Evolutionary conservation across 2,797 vertebrate genomes (phyloP).

Genomic region (Muraenolepis orangiensis): DNA sequence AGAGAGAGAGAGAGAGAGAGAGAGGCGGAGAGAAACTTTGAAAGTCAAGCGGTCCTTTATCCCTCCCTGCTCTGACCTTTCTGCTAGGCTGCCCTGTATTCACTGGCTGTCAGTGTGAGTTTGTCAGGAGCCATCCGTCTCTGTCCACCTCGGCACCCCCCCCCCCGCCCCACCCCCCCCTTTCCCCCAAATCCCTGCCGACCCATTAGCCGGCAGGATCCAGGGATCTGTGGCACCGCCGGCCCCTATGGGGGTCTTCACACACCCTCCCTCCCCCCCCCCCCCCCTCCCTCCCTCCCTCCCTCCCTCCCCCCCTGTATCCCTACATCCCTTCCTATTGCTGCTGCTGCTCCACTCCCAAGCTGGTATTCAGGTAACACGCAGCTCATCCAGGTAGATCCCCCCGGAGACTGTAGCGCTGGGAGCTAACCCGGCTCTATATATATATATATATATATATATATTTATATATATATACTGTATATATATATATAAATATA

Average conservation of each 20-base stretch:
- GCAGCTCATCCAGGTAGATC: conserved; percentile 58
- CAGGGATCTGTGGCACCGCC: conserved; percentile 58
- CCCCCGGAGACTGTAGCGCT: conserved; percentile 47
- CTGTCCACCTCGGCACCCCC: conserved; percentile 75
- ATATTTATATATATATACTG: conserved; percentile 29
- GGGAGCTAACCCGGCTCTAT: conserved; percentile 42
- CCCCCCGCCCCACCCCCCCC: too few relatives aligned
- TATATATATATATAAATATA: conserved; percentile 34
- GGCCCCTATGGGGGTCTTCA: conserved; percentile 57
- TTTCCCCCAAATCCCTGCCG: conserved; percentile 70
- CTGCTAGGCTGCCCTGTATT: conserved; percentile 77
- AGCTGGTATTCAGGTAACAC: conserved; percentile 56
- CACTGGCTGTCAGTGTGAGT: conserved; percentile 75
- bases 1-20: too few relatives aligned
- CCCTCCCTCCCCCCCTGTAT: conserved; percentile 20
- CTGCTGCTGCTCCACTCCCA: background rate
- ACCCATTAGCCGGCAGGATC: conserved; percentile 74
- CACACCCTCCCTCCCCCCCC: conserved; percentile 33
- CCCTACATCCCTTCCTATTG: background rate
- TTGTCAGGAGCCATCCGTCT: conserved; percentile 77
- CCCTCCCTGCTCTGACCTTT: conserved; percentile 76
- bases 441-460: conserved; percentile 25
- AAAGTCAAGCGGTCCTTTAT: conserved; percentile 77
- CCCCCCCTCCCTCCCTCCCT: conserved; percentile 16
- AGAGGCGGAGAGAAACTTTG: conserved; percentile 70